Percentiles rank a stretch among this genome's conserved stretches.
Conservation (phyloP, 2,113 vertebrate genomes). For the Emydocephalus ijimae region DNA sequence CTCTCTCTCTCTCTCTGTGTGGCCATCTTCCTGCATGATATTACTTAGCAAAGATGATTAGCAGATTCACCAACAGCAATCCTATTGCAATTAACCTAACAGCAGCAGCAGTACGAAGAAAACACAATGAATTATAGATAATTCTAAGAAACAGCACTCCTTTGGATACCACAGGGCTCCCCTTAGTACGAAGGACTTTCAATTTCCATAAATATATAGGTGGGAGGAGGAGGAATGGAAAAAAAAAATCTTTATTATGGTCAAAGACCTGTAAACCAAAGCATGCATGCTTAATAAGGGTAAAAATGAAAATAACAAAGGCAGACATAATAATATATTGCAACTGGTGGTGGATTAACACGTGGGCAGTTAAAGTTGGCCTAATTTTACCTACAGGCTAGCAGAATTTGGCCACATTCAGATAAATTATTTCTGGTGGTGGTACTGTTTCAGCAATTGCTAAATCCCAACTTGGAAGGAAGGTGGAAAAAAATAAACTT, state of each 20-base stretch:
- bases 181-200: slow-evolving; percentile 64
- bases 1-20: slow-evolving; percentile 52
- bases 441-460: background rate
- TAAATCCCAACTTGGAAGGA: background rate
- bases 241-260: background rate
- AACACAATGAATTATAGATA: slow-evolving; percentile 82
- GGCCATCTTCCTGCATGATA: slow-evolving; percentile 72
- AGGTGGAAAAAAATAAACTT: background rate
- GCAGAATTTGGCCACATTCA: background rate
- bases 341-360: background rate
- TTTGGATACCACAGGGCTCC: slow-evolving; percentile 69
- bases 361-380: background rate
- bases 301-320: background rate
- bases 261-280: background rate
- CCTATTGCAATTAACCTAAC: slow-evolving; percentile 89
- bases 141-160: slow-evolving; percentile 70
- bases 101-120: slow-evolving; percentile 75
- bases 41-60: slow-evolving; percentile 82
- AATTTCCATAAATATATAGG: slow-evolving; percentile 49
- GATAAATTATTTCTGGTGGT: background rate
- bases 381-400: background rate
- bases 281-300: background rate
- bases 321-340: background rate
- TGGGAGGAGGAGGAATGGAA: slow-evolving; percentile 25
- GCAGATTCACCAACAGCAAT: slow-evolving; percentile 86